A percentile compares a stretch with the other conserved stretches of the same genome.
These are phyloP conservation scores for Clangula hyemalis DNA, from an alignment of 2,797 vertebrate species.

Conservation along the genomic window DNA sequence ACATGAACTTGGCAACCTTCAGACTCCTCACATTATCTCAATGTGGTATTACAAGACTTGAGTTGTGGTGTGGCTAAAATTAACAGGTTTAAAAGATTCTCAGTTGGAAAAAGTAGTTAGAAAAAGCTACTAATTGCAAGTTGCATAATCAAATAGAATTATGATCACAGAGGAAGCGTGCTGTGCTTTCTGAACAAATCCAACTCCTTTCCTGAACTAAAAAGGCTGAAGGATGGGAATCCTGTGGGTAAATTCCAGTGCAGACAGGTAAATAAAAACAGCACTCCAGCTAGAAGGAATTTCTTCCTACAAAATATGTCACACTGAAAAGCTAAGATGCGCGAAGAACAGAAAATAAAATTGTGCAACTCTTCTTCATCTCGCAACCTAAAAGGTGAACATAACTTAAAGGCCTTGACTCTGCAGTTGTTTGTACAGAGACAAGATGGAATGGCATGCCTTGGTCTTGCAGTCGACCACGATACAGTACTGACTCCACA, in stretches of 20 bases:
- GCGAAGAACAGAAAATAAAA: neutral
- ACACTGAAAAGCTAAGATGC: neutral
- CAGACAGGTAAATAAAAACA: neutral
- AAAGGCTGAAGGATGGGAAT: neutral
- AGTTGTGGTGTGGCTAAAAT: neutral
- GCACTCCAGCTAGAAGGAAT: neutral
- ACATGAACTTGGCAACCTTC: neutral
- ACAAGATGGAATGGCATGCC: neutral
- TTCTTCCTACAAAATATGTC: neutral
- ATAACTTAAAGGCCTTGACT: neutral
- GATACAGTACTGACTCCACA: neutral
- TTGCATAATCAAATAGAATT: neutral
- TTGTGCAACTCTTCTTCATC: neutral
- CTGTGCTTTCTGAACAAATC: neutral
- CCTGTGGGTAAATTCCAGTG: neutral
- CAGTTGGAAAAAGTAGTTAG: neutral
- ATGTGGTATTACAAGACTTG: neutral
- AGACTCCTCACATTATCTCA: neutral
- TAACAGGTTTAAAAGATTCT: neutral
- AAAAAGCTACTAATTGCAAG: neutral
- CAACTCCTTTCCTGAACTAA: neutral
- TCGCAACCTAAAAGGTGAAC: neutral
- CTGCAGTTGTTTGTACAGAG: neutral
- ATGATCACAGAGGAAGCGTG: neutral
- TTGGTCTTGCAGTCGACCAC: neutral